Evolutionary conservation across 2,888 invertebrate genomes (phyloP).

Genomic region (Laothoe populi): DNA sequence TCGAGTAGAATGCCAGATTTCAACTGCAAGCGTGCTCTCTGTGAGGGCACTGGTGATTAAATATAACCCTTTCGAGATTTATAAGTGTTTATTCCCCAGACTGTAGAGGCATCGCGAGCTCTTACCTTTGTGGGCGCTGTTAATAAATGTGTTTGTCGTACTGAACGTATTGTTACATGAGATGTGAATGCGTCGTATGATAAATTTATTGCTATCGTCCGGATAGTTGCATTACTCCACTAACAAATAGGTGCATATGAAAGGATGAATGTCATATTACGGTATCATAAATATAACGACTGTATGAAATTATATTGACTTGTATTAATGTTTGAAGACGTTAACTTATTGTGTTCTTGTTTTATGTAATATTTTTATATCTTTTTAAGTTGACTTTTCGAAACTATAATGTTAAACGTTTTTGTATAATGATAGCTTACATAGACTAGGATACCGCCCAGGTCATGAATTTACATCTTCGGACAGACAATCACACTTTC

Average conservation of each 20-base stretch:
- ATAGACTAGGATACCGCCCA: too few species aligned
- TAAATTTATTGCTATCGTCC: slow-evolving; percentile 60
- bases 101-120: slow-evolving; percentile 49
- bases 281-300: slow-evolving; percentile 20
- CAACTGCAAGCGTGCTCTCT: slow-evolving; percentile 73
- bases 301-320: background rate
- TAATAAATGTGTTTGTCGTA: slow-evolving; percentile 75
- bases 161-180: slow-evolving; percentile 67
- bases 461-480: too few species aligned
- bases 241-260: slow-evolving; percentile 47
- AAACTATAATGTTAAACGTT: background rate
- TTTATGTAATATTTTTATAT: background rate
- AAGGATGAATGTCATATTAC: slow-evolving; percentile 30
- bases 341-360: background rate
- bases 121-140: slow-evolving; percentile 59
- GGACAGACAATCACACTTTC: too few species aligned
- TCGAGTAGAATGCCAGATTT: slow-evolving; percentile 36
- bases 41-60: slow-evolving; percentile 77
- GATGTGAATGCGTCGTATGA: slow-evolving; percentile 58
- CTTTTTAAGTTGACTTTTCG: background rate
- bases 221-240: slow-evolving; percentile 45
- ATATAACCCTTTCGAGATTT: slow-evolving; percentile 78
- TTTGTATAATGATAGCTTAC: too few species aligned
- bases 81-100: slow-evolving; percentile 78
- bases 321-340: background rate